Percentiles rank a stretch among this genome's conserved stretches.
phyloP scores from a whole-genome alignment of 2,113 vertebrate species.

The Colinus virginianus region DNA sequence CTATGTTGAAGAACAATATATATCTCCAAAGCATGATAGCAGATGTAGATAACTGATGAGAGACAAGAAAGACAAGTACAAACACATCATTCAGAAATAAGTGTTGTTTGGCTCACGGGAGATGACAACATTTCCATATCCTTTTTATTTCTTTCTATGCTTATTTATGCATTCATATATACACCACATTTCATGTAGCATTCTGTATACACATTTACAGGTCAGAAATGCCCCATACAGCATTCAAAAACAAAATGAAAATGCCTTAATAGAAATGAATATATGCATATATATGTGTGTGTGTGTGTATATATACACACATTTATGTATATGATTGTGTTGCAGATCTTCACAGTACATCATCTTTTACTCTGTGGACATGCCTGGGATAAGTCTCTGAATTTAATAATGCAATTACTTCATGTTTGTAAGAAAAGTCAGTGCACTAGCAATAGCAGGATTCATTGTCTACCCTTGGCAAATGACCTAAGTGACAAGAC shows the following conservation, averaged over 20 bases:
- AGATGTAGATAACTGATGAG: constrained; percentile 34
- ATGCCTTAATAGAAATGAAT: neutral
- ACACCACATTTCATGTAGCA: neutral
- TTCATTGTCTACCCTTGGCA: neutral
- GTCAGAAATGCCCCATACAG: neutral
- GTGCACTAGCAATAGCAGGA: neutral
- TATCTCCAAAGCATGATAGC: constrained; percentile 16
- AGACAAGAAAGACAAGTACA: constrained; percentile 51
- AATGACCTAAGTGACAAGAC: neutral
- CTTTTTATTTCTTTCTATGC: neutral
- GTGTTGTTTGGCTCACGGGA: constrained; percentile 41
- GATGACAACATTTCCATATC: constrained; percentile 15
- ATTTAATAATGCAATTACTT: neutral
- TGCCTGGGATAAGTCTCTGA: neutral
- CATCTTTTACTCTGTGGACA: neutral
- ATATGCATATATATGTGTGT: neutral
- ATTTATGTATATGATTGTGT: neutral
- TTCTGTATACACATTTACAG: neutral
- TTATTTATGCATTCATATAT: neutral
- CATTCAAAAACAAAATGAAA: neutral
- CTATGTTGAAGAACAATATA: constrained; percentile 51
- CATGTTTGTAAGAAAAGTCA: neutral
- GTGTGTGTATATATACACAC: neutral
- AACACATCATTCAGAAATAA: constrained; percentile 65
- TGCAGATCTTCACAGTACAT: neutral